Evolutionary conservation across 2,888 invertebrate genomes (phyloP), one percentile per base, ranked within the genome.

Genomic region (Rotaria magnacalcarata): DNA sequence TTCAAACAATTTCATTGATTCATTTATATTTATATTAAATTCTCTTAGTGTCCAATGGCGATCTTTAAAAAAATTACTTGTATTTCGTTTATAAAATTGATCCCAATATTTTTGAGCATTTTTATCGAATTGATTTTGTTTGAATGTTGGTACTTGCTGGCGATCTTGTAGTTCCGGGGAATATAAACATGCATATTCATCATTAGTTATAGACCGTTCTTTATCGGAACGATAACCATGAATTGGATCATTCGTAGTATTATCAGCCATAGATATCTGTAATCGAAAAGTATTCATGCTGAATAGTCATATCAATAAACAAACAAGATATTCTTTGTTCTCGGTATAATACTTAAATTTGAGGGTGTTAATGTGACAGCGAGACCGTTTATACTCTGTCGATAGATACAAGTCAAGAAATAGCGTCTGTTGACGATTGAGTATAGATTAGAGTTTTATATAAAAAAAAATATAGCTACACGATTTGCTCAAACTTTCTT

Each of bases 11-110:
- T 86, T 54, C 75, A 27, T 74, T 80, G 74, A 24, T 27, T 60
- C 27, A 34, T 41, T 67, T 67, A 19, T 16, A 41, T 97, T 92
- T 90, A 96, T 96, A 88, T 94, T 92, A 92, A 99, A 97, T 92
- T 99, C 99, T 89, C 96, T 93, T 87, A 94, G 95, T 1, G 96
- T 97, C 99, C 99, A 98, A 90, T 96, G 96, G 27, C 97, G 93
- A 91, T 97, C 96, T 91, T 95, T 95, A 90, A 97, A 98, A 91
- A 98, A 97, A 89, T 95, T 93, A 0, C 94, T 95, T 89, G 95
- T 95, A 90, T 98, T 97, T 87, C 97, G 92, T 91, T 97, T 97
- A 91, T 97, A 98, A 91, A 98, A 98, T 85, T 96, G 92, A 91
- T 97, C 97, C 97, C 97, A 98, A 90, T 96, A 94, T 87, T 95